Evolutionary conservation across 2,113 vertebrate species (phyloP), one percentile per base, ranked within the genome.

Genomic region (Perccottus glenii): DNA sequence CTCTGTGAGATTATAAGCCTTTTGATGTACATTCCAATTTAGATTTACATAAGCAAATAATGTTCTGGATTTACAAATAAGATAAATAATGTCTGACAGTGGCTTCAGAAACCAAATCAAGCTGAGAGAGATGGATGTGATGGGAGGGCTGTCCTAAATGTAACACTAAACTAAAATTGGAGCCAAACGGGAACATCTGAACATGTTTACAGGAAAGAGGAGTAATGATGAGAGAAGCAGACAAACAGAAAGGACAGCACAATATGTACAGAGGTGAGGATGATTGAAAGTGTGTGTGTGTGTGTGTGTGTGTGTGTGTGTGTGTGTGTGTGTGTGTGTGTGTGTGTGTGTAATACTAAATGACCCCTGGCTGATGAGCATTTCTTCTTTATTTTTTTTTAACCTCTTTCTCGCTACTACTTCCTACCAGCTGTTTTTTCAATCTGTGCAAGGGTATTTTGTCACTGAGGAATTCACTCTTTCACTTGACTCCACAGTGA

Each of bases 351-450:
- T n/a, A n/a, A 89, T 87, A 82, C 88, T 89, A 77, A 73, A 89
- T 90, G 78, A 87, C 63, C 73, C 69, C 83, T 70, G 67, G 70
- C 83, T 83, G 81, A 79, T 63, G 65, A 60, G 14, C 56, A 67
- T 57, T 50, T 60, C 63, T 65, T 79, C 60, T 53, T 64, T 44
- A 2, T 49, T 5, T 58, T 53, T 55, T 19, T 40, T 36, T 27
- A 50, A 58, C 65, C 72, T 69, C n/a, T 70, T 45, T 48, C 45
- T 72, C 55, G 51, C 47, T n/a, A 9, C 53, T 56, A 43, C 32
- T 70, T 15, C 40, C 61, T 42, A 9, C 62, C 36, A 60, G 57
- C 77, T 68, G 60, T 50, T 73, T 75, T 78, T 33, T 3, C 48
- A 50, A 66, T 59, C 72, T 65, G 42, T 51, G 35, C 63, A 4